Percentiles rank a stretch among this genome's conserved stretches.
Evolutionary conservation across 1,140 invertebrate species (phyloP).

Genomic region (Aricia agestis): DNA sequence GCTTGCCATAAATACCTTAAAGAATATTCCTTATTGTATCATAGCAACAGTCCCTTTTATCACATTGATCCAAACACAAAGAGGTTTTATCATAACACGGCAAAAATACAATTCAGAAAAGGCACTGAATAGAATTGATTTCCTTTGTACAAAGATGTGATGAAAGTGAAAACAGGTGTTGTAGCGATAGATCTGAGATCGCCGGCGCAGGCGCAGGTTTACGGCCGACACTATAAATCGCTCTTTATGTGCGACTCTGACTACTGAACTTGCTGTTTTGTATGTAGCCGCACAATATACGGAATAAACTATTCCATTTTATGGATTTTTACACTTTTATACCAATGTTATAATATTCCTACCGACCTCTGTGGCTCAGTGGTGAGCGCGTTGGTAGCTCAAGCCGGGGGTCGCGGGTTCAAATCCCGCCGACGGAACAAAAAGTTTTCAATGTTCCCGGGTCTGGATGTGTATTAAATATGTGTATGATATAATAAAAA

Average conservation of each 20-base stretch:
- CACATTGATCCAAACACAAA: neutral
- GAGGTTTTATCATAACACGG: neutral
- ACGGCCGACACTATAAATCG: constrained; percentile 29
- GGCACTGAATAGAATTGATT: neutral
- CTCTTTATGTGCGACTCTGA: constrained; percentile 29
- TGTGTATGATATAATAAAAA: too few relatives aligned
- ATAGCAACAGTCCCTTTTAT: too few relatives aligned
- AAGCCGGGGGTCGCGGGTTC: too few relatives aligned
- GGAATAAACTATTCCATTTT: neutral
- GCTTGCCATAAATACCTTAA: too few relatives aligned
- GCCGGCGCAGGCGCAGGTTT: neutral
- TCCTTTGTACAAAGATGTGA: neutral
- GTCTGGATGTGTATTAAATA: too few relatives aligned
- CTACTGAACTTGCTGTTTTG: constrained; percentile 36
- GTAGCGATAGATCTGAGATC: neutral
- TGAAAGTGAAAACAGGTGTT: constrained; percentile 9
- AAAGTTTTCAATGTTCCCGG: too few relatives aligned
- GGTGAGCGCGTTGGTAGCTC: too few relatives aligned
- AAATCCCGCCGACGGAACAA: too few relatives aligned
- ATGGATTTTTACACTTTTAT: too few relatives aligned
- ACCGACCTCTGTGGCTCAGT: too few relatives aligned
- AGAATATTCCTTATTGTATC: too few relatives aligned
- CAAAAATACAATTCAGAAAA: neutral
- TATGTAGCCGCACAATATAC: constrained; percentile 10
- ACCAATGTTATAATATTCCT: too few relatives aligned